Conservation (phyloP, 2,113 vertebrate species). For the Paramisgurnus dabryanus region DNA sequence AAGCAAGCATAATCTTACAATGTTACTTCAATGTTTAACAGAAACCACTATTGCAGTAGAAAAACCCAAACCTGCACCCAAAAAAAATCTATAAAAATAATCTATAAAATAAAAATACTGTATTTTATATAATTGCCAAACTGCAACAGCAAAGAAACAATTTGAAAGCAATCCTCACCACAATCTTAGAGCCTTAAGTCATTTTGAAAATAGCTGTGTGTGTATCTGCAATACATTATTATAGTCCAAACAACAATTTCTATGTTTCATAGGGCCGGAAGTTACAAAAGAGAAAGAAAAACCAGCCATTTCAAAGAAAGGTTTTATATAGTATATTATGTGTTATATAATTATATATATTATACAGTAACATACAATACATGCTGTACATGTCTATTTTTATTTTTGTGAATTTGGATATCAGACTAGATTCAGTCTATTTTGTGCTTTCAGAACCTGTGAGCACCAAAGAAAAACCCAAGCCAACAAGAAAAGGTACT, state of each 20-base stretch:
- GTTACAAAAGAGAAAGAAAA: constrained; percentile 40
- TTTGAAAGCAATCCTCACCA: too few species aligned
- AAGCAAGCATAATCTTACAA: not conserved
- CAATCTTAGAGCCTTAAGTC: not conserved
- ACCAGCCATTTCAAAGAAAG: constrained; percentile 26
- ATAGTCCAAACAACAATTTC: not conserved
- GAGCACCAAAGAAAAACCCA: constrained; percentile 12
- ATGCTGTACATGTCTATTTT: not conserved
- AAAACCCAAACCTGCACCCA: constrained; percentile 4
- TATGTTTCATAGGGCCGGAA: not conserved
- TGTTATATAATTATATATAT: too few species aligned
- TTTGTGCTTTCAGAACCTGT: not conserved
- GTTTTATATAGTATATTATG: not conserved
- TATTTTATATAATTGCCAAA: not conserved
- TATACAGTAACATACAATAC: too few species aligned
- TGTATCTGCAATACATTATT: too few species aligned
- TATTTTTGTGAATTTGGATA: not conserved
- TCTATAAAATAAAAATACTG: too few species aligned
- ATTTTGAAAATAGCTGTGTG: not conserved
- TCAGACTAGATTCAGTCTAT: not conserved
- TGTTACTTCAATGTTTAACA: not conserved
- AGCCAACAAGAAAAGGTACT: constrained; percentile 51
- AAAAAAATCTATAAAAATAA: not conserved
- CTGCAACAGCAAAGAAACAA: too few species aligned
- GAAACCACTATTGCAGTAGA: not conserved